Evolutionary conservation across 2,797 vertebrate species (phyloP).

Genomic region (Tangara arthus): DNA sequence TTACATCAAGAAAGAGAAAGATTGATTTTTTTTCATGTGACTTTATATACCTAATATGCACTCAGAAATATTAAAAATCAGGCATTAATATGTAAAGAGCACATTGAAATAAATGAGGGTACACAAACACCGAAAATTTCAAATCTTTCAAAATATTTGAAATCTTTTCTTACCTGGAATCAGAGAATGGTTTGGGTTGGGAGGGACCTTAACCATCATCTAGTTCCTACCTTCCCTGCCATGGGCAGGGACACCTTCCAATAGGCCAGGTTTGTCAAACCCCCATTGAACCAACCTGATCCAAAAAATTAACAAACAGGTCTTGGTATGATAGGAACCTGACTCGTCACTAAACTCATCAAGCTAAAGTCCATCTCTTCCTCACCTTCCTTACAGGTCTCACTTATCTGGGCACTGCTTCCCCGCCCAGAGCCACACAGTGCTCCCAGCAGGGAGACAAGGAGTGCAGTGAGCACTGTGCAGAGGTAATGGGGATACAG

Average conservation of each 20-base stretch:
- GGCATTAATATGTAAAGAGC: not conserved
- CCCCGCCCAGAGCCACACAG: not conserved
- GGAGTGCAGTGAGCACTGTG: not conserved
- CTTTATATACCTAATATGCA: not conserved
- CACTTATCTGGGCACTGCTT: not conserved
- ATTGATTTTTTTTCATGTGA: not conserved
- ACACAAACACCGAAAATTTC: not conserved
- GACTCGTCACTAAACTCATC: not conserved
- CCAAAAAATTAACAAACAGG: not conserved
- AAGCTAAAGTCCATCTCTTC: not conserved
- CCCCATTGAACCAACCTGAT: accelerated
- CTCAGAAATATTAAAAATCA: not conserved
- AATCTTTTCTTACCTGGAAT: not conserved
- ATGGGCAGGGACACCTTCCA: not conserved
- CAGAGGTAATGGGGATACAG: not conserved
- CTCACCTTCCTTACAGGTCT: not conserved
- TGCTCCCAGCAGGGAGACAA: accelerated
- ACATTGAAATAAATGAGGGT: not conserved
- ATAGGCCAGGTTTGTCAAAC: not conserved
- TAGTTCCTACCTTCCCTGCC: not conserved
- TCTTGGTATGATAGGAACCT: not conserved
- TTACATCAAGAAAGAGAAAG: not conserved
- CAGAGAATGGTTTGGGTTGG: not conserved
- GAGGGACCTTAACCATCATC: not conserved
- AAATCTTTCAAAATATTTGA: not conserved